A percentile compares a stretch with the other conserved stretches of the same genome.
Conservation (phyloP, 2,797 vertebrate species). For the Pelochelys cantorii region DNA sequence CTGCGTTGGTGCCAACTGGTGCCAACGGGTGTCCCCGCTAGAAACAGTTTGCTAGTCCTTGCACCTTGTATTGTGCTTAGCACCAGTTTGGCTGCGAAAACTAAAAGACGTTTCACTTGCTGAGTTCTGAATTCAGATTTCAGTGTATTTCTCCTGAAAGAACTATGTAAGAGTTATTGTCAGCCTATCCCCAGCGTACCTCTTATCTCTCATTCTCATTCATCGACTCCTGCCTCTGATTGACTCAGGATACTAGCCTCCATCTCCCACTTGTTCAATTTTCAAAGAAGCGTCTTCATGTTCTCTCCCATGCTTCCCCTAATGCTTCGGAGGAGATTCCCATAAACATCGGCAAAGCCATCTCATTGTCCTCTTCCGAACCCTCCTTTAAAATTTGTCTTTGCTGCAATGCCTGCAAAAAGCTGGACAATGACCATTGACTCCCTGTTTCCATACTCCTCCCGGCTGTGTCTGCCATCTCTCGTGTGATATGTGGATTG, state of each 20-base stretch:
- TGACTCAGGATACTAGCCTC: no score
- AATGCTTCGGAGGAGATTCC: not conserved
- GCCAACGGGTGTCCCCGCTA: not conserved
- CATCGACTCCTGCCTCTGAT: not conserved
- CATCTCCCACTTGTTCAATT: not conserved
- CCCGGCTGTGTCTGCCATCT: not conserved
- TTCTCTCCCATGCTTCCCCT: not conserved
- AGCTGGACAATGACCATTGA: not conserved
- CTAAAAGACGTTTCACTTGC: not conserved
- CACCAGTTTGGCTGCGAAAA: not conserved
- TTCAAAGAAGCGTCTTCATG: not conserved
- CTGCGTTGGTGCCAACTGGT: not conserved
- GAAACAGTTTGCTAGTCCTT: conserved; percentile 14
- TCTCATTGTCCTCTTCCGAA: not conserved
- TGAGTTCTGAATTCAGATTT: not conserved
- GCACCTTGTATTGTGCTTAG: not conserved
- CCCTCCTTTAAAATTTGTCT: not conserved
- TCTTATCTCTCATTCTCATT: not conserved
- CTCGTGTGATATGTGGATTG: not conserved
- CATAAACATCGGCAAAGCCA: not conserved
- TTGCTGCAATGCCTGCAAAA: not conserved
- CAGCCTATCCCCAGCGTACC: not conserved
- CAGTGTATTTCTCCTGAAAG: not conserved
- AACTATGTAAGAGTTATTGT: not conserved
- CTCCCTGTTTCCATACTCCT: not conserved